Base-by-base conservation (phyloP, 1,140 invertebrate genomes). In the Helicoverpa armigera region DNA sequence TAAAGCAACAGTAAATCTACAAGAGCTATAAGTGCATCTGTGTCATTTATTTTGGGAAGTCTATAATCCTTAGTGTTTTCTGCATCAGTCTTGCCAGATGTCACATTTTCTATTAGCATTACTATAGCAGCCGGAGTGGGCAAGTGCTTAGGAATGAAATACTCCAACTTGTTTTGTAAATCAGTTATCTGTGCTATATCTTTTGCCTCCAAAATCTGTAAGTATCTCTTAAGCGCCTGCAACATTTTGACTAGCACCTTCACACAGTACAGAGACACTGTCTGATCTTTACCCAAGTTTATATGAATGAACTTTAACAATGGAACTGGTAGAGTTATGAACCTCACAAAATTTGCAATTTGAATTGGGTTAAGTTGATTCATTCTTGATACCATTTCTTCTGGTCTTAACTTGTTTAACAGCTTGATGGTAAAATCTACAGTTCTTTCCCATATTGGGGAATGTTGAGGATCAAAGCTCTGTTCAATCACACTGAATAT, bases 401-500 rank as follows among this genome's bases (percentile, higher is more conserved):
- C 90, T 10, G 95, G 95, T 82, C 91, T 87, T 60, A 96, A 82
- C 82, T 89, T 90, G 53, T 92, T 89, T 10, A 96, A 79, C 79
- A 96, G 93, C 86, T 95, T 93, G 72, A 95, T 91, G 13, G 95
- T 82, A 90, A 97, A 97, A 50, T 94, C 88, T 31, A 96, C 90
- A 53, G 95, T 90, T 84, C 87, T 94, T 74, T 96, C 91, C 96
- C 96, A 97, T 81, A 96, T 96, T 76, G 88, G 88, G 2, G 96
- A 96, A 50, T 95, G 89, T 89, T 96, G 94, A 0, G 96, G 96
- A 83, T 96, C 95, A 82, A 97, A 95, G 87, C 94, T 96, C 51
- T 96, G 93, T 84, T 96, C 96, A 3, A 97, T 87, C 43, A 94
- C 92, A 75, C 53, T 92, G 60, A 97, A 96, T 5, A 97, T 95